Percentiles rank a stretch among this genome's conserved stretches.
Conservation (phyloP, 1,140 invertebrate genomes). For the Aethina tumida region DNA sequence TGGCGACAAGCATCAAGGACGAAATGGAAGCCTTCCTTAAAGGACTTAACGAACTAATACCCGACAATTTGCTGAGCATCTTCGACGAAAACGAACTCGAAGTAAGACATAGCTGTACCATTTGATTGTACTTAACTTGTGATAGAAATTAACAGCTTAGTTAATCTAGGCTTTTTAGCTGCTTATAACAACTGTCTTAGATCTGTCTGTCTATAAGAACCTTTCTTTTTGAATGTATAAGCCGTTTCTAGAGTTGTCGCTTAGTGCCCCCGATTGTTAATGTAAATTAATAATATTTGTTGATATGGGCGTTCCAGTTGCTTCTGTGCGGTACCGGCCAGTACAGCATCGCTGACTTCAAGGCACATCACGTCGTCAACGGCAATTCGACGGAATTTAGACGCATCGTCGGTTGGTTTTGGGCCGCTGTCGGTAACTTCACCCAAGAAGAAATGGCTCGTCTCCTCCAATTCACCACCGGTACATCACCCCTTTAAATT, state of each 20-base stretch:
- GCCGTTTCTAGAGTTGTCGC: no score
- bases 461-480: conserved; percentile 90
- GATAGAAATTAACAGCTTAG: background rate
- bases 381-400: conserved; percentile 75
- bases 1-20: conserved; percentile 68
- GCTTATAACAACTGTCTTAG: no score
- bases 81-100: conserved; percentile 96
- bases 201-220: no score
- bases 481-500: no score
- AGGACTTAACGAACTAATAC: conserved; percentile 83
- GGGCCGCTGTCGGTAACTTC: conserved; percentile 86
- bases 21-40: conserved; percentile 83
- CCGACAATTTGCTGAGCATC: conserved; percentile 85
- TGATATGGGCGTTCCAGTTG: conserved; percentile 49
- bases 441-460: conserved; percentile 89
- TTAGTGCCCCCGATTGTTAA: conserved; percentile 1
- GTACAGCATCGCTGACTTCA: conserved; percentile 82
- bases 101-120: conserved; percentile 43
- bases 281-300: conserved; percentile 27
- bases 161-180: no score
- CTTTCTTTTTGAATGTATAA: no score
- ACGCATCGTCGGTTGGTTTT: conserved; percentile 85
- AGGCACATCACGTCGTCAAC: conserved; percentile 76
- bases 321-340: conserved; percentile 88
- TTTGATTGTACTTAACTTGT: no score